phyloP scores from a whole-genome alignment of 1,140 invertebrate species.

The Pseudomyrmex dendroicus region DNA sequence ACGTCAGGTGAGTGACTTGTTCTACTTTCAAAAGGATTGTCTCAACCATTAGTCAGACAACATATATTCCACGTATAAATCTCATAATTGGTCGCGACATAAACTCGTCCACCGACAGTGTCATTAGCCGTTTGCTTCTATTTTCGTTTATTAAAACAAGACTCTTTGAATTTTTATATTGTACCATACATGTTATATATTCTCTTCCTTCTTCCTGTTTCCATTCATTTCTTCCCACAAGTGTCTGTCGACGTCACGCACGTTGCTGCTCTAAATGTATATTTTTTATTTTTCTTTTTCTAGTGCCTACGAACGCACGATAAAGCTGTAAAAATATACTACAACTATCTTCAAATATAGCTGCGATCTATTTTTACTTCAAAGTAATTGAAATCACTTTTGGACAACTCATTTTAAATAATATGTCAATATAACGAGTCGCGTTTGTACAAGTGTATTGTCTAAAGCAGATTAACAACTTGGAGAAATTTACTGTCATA shows the following conservation, averaged over 20 bases:
- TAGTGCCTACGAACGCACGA: background rate
- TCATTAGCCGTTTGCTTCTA: background rate
- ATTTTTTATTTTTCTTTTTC: slow-evolving; percentile 26
- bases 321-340: background rate
- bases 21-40: background rate
- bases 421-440: background rate
- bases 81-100: slow-evolving; percentile 31
- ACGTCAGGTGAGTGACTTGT: slow-evolving; percentile 81
- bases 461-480: background rate
- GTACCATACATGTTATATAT: background rate
- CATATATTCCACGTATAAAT: background rate
- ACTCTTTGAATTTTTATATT: slow-evolving; percentile 1
- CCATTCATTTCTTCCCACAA: slow-evolving; percentile 47
- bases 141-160: background rate
- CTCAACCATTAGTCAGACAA: slow-evolving; percentile 7
- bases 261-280: background rate
- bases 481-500: background rate
- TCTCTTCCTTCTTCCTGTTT: background rate
- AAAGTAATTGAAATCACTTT: background rate
- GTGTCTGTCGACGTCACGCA: slow-evolving; percentile 57
- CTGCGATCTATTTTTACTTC: background rate
- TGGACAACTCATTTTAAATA: background rate
- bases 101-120: slow-evolving; percentile 32
- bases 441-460: background rate
- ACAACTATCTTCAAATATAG: background rate